Evolutionary conservation across 2,888 invertebrate species (phyloP).

Genomic region (Oscheius sp.): DNA sequence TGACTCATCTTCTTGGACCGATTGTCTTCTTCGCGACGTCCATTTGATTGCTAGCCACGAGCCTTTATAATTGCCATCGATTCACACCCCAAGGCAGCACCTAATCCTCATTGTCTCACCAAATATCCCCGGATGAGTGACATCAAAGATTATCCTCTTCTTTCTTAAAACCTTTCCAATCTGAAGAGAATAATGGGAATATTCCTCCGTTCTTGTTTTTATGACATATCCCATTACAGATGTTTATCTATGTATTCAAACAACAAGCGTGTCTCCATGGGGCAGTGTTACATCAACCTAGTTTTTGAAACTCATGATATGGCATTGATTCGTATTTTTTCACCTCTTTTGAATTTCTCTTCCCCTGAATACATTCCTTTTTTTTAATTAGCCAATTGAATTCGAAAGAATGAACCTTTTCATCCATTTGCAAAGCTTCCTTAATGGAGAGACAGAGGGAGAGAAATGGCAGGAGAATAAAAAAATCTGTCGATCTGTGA

Average conservation of each 20-base stretch:
- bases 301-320: no score
- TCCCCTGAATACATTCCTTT: no score
- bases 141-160: background rate
- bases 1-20: conserved; percentile 24
- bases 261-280: background rate
- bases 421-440: no score
- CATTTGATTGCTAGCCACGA: conserved; percentile 23
- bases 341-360: no score
- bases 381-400: background rate
- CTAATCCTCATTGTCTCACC: conserved; percentile 25
- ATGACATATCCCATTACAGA: no score
- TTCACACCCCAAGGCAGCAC: conserved; percentile 20
- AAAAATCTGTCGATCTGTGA: no score
- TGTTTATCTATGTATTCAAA: background rate
- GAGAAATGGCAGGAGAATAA: no score
- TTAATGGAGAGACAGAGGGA: no score
- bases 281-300: background rate
- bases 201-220: no score
- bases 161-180: background rate
- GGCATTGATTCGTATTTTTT: no score
- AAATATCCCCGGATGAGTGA: background rate
- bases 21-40: conserved; percentile 29
- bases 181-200: no score
- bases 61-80: conserved; percentile 30
- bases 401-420: no score